These are phyloP conservation scores for Nymphalis urticae DNA, from an alignment of 2,888 invertebrate genomes.

Conservation along the genomic window DNA sequence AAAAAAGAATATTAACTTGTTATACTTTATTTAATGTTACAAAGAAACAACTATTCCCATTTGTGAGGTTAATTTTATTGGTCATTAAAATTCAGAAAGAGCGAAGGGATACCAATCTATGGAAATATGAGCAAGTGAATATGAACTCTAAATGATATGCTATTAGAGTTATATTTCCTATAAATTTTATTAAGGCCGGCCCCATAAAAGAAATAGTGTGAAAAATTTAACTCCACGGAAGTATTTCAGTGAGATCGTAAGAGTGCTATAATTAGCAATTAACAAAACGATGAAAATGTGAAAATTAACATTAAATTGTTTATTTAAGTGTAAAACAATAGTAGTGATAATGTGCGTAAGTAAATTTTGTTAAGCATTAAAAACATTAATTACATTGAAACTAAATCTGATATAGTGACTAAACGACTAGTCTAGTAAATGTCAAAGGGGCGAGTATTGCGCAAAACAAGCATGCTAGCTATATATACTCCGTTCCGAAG, in stretches of 20 bases:
- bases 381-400: too few relatives aligned
- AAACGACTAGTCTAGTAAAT: too few relatives aligned
- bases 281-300: constrained; percentile 15
- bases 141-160: not conserved
- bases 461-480: too few relatives aligned
- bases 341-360: too few relatives aligned
- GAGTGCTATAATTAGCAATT: constrained; percentile 29
- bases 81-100: constrained; percentile 32
- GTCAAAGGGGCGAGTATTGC: too few relatives aligned
- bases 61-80: constrained; percentile 39
- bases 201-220: constrained; percentile 31
- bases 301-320: constrained; percentile 8
- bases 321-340: not conserved
- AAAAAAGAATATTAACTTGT: not conserved
- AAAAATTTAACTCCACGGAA: constrained; percentile 29
- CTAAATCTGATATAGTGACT: too few relatives aligned
- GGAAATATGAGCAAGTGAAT: not conserved
- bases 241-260: constrained; percentile 28
- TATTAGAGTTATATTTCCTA: constrained; percentile 6
- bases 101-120: constrained; percentile 22
- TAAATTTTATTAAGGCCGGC: not conserved
- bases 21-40: constrained; percentile 24
- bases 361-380: too few relatives aligned
- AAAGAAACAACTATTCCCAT: constrained; percentile 34
- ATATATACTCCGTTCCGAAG: too few relatives aligned